Conservation (phyloP, 2,888 invertebrate species). For the Lasioglossum marginatum region DNA sequence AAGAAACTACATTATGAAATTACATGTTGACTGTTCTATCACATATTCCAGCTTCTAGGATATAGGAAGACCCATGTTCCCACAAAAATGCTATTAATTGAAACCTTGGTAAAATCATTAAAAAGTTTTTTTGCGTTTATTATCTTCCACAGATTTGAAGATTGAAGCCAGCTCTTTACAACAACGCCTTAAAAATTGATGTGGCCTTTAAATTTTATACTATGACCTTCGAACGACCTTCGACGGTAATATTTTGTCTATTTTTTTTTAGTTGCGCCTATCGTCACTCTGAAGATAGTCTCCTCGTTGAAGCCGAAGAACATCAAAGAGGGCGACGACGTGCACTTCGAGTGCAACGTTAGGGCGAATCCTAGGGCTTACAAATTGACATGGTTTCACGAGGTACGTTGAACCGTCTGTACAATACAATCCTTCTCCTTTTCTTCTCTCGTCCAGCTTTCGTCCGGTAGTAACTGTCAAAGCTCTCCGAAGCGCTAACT, state of each 20-base stretch:
- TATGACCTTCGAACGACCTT: neutral
- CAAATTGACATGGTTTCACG: conserved; percentile 94
- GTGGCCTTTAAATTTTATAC: too few relatives aligned
- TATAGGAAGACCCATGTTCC: too few relatives aligned
- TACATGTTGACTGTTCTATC: too few relatives aligned
- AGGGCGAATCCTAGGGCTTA: conserved; percentile 93
- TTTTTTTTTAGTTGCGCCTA: conserved; percentile 90
- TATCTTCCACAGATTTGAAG: too few relatives aligned
- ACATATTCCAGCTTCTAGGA: too few relatives aligned
- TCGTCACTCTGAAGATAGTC: conserved; percentile 93
- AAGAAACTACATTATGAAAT: too few relatives aligned
- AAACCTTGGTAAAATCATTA: too few relatives aligned
- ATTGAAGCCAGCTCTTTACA: too few relatives aligned
- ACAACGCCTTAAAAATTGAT: too few relatives aligned
- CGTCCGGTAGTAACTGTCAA: neutral
- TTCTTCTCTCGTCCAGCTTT: neutral
- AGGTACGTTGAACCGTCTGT: conserved; percentile 86
- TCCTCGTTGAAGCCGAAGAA: conserved; percentile 93
- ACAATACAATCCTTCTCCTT: neutral
- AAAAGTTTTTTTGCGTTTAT: too few relatives aligned
- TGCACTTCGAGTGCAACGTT: conserved; percentile 95
- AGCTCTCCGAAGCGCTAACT: neutral
- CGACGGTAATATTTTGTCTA: neutral
- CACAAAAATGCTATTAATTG: too few relatives aligned
- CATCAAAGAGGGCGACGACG: conserved; percentile 95